Percentiles rank a stretch among this genome's conserved stretches.
phyloP scores from a whole-genome alignment of 2,113 vertebrate species.

The Redunca redunca region DNA sequence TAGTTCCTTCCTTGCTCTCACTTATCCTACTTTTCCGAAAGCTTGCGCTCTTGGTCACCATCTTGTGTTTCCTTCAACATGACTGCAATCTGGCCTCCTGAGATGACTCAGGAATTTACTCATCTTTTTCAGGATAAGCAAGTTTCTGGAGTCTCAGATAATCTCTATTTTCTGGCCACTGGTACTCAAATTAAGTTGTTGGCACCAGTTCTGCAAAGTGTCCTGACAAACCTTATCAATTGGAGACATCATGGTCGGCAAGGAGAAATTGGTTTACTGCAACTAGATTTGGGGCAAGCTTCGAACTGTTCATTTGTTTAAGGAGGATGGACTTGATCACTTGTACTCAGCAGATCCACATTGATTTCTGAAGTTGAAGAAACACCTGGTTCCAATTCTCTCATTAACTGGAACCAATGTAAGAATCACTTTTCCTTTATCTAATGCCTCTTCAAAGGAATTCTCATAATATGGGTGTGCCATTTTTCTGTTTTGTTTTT shows the following conservation, averaged over 20 bases:
- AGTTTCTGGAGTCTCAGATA: conserved; percentile 41
- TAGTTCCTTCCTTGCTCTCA: not conserved
- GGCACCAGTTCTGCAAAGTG: conserved; percentile 46
- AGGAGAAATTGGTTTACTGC: not conserved
- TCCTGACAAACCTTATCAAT: not conserved
- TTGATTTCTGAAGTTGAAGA: not conserved
- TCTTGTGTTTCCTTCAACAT: not conserved
- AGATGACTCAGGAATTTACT: not conserved
- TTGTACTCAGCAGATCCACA: not conserved
- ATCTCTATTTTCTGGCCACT: conserved; percentile 59
- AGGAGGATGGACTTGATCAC: not conserved
- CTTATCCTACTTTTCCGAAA: not conserved
- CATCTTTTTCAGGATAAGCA: not conserved
- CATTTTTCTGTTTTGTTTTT: not conserved
- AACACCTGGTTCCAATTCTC: not conserved
- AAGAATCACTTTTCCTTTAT: conserved; percentile 42
- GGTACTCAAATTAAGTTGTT: not conserved
- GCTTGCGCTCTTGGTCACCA: not conserved
- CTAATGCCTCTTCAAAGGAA: not conserved
- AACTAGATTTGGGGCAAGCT: not conserved
- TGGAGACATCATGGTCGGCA: conserved; percentile 26
- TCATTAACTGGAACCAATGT: conserved; percentile 43
- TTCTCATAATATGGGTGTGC: not conserved
- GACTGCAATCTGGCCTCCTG: not conserved
- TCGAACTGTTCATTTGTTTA: not conserved